These are phyloP conservation scores for Xestia rhomboidea DNA, from an alignment of 2,888 invertebrate genomes.

Conservation along the genomic window DNA sequence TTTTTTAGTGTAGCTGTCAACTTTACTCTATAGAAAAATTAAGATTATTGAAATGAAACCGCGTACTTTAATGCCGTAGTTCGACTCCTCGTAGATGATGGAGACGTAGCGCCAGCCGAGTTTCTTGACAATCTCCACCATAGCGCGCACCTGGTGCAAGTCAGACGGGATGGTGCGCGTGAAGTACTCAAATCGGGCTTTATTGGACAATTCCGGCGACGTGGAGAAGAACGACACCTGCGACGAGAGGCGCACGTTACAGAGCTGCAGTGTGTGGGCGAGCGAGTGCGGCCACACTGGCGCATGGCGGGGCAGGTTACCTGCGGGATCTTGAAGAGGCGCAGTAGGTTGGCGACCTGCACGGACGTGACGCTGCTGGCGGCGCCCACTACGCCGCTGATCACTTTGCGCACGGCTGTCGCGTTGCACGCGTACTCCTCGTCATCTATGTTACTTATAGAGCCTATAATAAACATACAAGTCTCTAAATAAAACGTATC, in stretches of 20 bases:
- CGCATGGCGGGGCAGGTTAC: constrained; percentile 62
- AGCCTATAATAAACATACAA: constrained; percentile 89
- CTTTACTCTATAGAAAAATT: neutral
- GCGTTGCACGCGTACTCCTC: constrained; percentile 96
- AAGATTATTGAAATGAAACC: neutral
- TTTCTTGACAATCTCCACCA: constrained; percentile 97
- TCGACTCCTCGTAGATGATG: constrained; percentile 98
- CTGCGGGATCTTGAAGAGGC: constrained; percentile 97
- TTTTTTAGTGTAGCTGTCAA: neutral
- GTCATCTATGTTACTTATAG: constrained; percentile 97
- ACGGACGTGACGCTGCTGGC: constrained; percentile 98
- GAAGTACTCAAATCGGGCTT: constrained; percentile 98
- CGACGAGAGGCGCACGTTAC: constrained; percentile 60
- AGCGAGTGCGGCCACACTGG: neutral
- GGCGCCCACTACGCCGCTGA: constrained; percentile 85
- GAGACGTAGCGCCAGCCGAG: constrained; percentile 98
- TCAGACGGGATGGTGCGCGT: constrained; percentile 98
- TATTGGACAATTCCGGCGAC: constrained; percentile 97
- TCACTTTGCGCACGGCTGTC: constrained; percentile 89
- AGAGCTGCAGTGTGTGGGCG: neutral
- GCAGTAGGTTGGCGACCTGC: constrained; percentile 96
- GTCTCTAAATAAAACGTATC: neutral
- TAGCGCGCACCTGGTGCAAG: constrained; percentile 97
- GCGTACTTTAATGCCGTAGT: constrained; percentile 97
- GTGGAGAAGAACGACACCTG: constrained; percentile 99